Base-by-base conservation (phyloP, 1,140 invertebrate species). In the Eulimnadia texana region DNA sequence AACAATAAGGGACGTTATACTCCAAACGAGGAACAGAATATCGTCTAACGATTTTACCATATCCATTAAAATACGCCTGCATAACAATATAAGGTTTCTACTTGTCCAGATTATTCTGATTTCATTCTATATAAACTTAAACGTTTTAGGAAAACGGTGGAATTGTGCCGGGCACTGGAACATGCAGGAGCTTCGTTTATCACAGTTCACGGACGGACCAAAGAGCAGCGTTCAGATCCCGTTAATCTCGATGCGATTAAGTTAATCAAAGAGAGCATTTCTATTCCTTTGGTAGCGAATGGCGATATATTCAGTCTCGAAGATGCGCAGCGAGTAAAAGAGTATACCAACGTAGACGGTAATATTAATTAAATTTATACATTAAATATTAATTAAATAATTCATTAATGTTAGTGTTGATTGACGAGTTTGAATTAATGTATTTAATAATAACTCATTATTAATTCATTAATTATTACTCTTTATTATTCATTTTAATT, bases 41-140 rank as follows among this genome's bases (percentile, higher is more conserved):
- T 71, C 82, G 16, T 67, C 73, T 51, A 70, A 79, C 50, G 78
- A 85, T 51, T 96, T 93, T 68, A 86, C 87, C 60, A 80, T 96
- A 2, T 97, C 93, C 49, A 83, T 93, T 0, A 98, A 98, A 78
- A 91, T 96, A 67, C 80, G 94, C 66, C 76, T 98, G 25, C 73
- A 78, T 62, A 63, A 74, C 51, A 72, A 79, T 64, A 64, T 77
- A 20, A 76, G 70, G 77, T 78, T n/a, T 69, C 58, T 22, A 61
- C 19, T 22, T 51, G 6, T 59, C 58, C 16, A 13, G 3, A 50
- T 24, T 16, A 20, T 42, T 55, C 1, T 49, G 0, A 55, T 49
- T 3, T 13, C 29, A 59, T 50, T 42, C 22, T 33, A 2, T 60
- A 20, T 20, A 6, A 0, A 53, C 29, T 22, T 0, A 49, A 9